Evolutionary conservation across 2,113 vertebrate species (phyloP).

Genomic region (Anguilla rostrata): DNA sequence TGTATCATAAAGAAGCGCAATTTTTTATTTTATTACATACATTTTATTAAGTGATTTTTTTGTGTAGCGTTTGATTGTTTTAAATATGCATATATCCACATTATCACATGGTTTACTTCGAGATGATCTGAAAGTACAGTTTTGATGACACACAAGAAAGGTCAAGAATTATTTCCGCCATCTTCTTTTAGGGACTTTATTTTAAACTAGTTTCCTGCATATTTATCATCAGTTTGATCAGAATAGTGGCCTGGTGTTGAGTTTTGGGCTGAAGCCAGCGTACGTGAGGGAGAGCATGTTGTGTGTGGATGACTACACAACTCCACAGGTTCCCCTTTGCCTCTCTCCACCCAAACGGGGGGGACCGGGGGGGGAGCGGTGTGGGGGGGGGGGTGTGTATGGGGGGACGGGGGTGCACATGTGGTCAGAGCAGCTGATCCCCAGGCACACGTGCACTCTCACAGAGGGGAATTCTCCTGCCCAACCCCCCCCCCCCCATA

Average conservation of each 20-base stretch:
- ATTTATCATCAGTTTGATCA: background rate
- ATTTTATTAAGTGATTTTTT: background rate
- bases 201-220: background rate
- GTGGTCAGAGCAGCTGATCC: constrained; percentile 5
- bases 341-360: background rate
- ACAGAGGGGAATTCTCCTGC: no score
- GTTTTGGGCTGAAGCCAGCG: background rate
- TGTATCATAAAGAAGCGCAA: background rate
- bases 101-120: no score
- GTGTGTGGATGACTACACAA: background rate
- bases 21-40: background rate
- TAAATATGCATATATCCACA: no score
- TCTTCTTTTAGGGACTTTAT: background rate
- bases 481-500: no score
- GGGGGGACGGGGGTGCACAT: background rate
- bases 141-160: no score
- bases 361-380: background rate
- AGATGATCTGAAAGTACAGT: no score
- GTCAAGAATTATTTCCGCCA: no score
- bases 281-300: background rate
- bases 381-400: no score
- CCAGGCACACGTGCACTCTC: background rate
- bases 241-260: background rate
- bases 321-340: background rate
- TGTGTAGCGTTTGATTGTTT: no score